Evolutionary conservation across 2,113 vertebrate genomes (phyloP).

Genomic region (Halichoerus grypus): DNA sequence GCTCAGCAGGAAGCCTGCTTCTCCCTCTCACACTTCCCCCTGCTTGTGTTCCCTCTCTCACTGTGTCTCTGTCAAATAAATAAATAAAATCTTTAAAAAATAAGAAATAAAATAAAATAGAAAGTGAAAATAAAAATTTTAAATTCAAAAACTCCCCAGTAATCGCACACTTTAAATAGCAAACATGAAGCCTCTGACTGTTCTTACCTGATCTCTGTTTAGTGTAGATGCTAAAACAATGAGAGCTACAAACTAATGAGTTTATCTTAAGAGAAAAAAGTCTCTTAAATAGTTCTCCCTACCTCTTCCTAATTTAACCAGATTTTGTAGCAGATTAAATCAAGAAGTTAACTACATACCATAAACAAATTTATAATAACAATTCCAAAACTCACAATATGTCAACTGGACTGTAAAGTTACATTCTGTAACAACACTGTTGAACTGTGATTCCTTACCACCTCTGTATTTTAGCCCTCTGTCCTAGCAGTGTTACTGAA

Average conservation of each 20-base stretch:
- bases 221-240: neutral
- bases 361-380: conserved; percentile 22
- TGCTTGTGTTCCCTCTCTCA: too few relatives aligned
- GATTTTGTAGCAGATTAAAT: conserved; percentile 23
- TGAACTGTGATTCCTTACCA: neutral
- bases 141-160: neutral
- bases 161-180: neutral
- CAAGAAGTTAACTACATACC: neutral
- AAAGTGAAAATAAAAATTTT: conserved; percentile 39
- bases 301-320: conserved; percentile 30
- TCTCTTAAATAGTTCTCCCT: conserved; percentile 19
- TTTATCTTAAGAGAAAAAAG: neutral
- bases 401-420: neutral
- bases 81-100: too few relatives aligned
- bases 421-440: neutral
- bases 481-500: neutral
- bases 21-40: too few relatives aligned
- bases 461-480: neutral
- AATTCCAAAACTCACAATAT: conserved; percentile 3
- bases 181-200: neutral
- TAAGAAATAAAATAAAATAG: neutral
- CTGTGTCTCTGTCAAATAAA: too few relatives aligned
- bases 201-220: neutral
- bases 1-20: too few relatives aligned
- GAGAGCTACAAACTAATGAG: neutral